Percentiles rank a stretch among this genome's conserved stretches.
These are phyloP conservation scores for Bacillus rossius DNA, from an alignment of 1,140 invertebrate species.

Conservation along the genomic window DNA sequence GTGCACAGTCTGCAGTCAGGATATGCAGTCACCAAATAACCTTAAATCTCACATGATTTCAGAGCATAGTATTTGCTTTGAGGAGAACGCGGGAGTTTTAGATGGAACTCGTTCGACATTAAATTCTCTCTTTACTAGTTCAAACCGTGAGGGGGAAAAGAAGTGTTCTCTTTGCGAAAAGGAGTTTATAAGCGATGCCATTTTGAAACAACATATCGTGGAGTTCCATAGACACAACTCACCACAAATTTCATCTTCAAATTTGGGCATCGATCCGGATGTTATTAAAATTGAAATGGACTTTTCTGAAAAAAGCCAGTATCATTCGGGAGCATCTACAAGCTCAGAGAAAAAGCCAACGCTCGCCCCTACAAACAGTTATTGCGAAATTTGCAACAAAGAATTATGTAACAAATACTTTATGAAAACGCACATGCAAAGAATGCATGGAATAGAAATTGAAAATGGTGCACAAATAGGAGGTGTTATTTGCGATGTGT, in stretches of 20 bases:
- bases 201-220: conserved; percentile 52
- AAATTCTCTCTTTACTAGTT: neutral
- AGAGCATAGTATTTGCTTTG: conserved; percentile 48
- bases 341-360: conserved; percentile 23
- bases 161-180: conserved; percentile 47
- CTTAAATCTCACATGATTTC: conserved; percentile 53
- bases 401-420: conserved; percentile 99
- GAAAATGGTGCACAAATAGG: conserved; percentile 87
- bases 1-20: conserved; percentile 52
- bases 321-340: neutral
- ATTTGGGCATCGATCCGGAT: neutral
- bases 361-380: conserved; percentile 71
- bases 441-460: conserved; percentile 97
- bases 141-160: neutral
- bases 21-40: conserved; percentile 52
- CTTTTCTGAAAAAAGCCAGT: neutral
- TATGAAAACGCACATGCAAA: conserved; percentile 99
- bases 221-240: conserved; percentile 37
- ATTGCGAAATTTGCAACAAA: conserved; percentile 99
- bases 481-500: conserved; percentile 93
- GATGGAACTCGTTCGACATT: conserved; percentile 19
- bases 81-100: conserved; percentile 34
- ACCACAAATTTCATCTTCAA: neutral
- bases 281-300: neutral
- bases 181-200: conserved; percentile 54